phyloP scores from a whole-genome alignment of 1,140 invertebrate genomes.

The Lepidurus packardi region DNA sequence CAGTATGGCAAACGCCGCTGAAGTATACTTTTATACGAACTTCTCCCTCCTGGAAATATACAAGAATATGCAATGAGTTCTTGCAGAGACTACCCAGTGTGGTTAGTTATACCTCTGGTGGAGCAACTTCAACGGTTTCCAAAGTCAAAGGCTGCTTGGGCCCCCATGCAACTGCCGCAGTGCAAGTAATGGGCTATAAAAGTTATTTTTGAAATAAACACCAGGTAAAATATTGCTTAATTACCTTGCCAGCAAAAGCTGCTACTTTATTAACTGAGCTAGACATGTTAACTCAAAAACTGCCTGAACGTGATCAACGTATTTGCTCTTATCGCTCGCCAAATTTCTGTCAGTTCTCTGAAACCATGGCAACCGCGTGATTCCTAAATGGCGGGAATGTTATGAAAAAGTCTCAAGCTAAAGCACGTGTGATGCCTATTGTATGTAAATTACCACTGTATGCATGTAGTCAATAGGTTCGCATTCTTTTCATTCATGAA shows the following conservation, averaged over 20 bases:
- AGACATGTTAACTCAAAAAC: not conserved
- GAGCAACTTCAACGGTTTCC: conserved; percentile 89
- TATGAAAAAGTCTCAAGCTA: too few species aligned
- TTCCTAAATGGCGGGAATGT: too few species aligned
- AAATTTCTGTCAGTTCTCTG: not conserved
- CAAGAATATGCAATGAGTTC: not conserved
- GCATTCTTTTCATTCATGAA: too few species aligned
- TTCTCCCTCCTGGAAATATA: conserved; percentile 52
- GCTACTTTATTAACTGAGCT: not conserved
- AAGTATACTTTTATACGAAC: conserved; percentile 67
- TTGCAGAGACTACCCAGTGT: too few species aligned
- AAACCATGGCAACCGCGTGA: too few species aligned
- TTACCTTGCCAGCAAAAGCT: not conserved
- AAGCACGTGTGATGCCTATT: too few species aligned
- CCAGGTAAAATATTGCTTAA: too few species aligned
- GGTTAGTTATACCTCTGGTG: too few species aligned
- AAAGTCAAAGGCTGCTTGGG: conserved; percentile 76
- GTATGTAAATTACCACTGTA: too few species aligned
- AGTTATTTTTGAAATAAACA: conserved; percentile 23
- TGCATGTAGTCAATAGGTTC: too few species aligned
- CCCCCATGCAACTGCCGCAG: conserved; percentile 87
- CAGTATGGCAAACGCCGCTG: conserved; percentile 96
- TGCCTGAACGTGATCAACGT: not conserved
- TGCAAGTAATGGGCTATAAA: conserved; percentile 70
- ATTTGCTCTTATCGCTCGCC: not conserved